These are phyloP conservation scores for Aplodontia rufa DNA, from an alignment of 2,113 vertebrate genomes.

Conservation along the genomic window DNA sequence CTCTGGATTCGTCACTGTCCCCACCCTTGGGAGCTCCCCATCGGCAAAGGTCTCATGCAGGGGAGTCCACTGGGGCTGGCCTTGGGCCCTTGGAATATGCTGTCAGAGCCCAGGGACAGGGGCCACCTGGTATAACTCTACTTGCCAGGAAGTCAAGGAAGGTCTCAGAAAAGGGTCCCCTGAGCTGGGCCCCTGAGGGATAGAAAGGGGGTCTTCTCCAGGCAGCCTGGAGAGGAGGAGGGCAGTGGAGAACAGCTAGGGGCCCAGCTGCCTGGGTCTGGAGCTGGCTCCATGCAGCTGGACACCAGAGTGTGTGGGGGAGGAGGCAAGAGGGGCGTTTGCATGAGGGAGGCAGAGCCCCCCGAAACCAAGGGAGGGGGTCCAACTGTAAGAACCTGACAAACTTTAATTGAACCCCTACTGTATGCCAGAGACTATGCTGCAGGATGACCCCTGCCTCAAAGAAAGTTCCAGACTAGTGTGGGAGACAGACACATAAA, in stretches of 20 bases:
- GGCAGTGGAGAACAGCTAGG: background rate
- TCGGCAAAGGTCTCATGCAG: background rate
- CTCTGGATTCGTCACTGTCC: slow-evolving; percentile 70
- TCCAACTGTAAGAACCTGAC: background rate
- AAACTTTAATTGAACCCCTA: background rate
- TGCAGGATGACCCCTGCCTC: background rate
- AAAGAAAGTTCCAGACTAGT: background rate
- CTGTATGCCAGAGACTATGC: background rate
- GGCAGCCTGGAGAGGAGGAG: background rate
- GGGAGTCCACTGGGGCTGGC: background rate
- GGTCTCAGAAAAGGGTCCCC: background rate
- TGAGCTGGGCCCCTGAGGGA: background rate
- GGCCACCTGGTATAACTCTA: background rate
- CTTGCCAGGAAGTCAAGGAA: background rate
- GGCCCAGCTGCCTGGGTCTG: background rate
- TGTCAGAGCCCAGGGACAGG: background rate
- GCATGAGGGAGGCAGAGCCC: background rate
- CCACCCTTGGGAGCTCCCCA: background rate
- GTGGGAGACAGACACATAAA: background rate
- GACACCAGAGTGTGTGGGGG: background rate
- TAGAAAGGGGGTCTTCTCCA: background rate
- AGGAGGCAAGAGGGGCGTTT: background rate
- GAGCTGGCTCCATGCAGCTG: background rate
- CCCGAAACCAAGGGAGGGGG: background rate
- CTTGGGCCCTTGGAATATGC: background rate